Percentiles rank a stretch among this genome's conserved stretches.
Conservation (phyloP, 2,888 invertebrate genomes). For the Folsomia manolachei region DNA sequence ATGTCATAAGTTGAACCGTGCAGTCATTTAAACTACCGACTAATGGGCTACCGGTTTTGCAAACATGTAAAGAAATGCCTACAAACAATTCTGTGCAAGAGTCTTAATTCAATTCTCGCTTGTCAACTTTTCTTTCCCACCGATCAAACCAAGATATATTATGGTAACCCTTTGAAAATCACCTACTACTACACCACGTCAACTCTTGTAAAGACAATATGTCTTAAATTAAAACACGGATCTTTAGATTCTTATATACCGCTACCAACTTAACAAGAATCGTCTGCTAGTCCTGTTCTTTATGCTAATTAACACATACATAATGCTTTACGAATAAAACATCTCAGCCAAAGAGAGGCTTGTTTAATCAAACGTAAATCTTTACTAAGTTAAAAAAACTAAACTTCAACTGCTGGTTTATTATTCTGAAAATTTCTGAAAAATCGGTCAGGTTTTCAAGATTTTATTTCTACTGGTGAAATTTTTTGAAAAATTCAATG, state of each 20-base stretch:
- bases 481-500: too few species aligned
- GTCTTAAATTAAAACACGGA: too few species aligned
- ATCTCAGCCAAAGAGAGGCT: too few species aligned
- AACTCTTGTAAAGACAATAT: too few species aligned
- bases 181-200: not conserved
- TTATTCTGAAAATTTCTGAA: too few species aligned
- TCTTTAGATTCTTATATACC: too few species aligned
- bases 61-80: not conserved
- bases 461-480: too few species aligned
- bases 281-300: not conserved
- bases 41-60: constrained; percentile 4
- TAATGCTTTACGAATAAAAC: too few species aligned
- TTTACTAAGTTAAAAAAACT: too few species aligned
- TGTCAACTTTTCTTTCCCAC: constrained; percentile 5
- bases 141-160: not conserved
- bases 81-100: not conserved
- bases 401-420: too few species aligned
- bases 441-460: too few species aligned
- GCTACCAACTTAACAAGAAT: not conserved
- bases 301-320: not conserved
- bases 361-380: too few species aligned
- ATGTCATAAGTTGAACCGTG: not conserved
- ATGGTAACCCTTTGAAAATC: not conserved
- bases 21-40: not conserved
- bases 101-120: not conserved